phyloP scores from a whole-genome alignment of 2,888 invertebrate genomes.

The Neoaliturus tenellus region DNA sequence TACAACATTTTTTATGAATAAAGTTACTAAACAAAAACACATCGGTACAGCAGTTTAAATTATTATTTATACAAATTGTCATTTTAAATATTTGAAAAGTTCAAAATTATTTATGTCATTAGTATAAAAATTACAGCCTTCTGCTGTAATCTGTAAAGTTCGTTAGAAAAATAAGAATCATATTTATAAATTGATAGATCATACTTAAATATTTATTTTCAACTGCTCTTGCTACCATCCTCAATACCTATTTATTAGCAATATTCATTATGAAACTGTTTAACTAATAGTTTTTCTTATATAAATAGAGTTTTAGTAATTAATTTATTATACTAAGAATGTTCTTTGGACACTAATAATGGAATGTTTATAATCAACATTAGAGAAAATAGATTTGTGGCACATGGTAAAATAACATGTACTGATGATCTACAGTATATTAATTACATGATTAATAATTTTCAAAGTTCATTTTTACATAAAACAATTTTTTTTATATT shows the following conservation, averaged over 20 bases:
- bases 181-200: too few species aligned
- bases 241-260: neutral
- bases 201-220: too few species aligned
- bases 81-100: too few species aligned
- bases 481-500: neutral
- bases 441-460: neutral
- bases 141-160: too few species aligned
- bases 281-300: slow-evolving; percentile 13
- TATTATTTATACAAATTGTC: too few species aligned
- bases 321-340: slow-evolving; percentile 8
- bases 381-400: slow-evolving; percentile 22
- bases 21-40: too few species aligned
- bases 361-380: slow-evolving; percentile 35
- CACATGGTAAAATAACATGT: neutral
- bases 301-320: slow-evolving; percentile 20
- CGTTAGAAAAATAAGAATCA: too few species aligned
- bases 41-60: too few species aligned
- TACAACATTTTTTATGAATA: too few species aligned
- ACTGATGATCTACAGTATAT: neutral
- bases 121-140: too few species aligned
- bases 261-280: slow-evolving; percentile 30
- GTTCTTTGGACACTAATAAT: slow-evolving; percentile 27
- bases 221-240: neutral
- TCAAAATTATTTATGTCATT: too few species aligned
- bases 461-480: neutral